Evolutionary conservation across 2,113 vertebrate species (phyloP).

Genomic region (Sinocyclocheilus maitianheensis): DNA sequence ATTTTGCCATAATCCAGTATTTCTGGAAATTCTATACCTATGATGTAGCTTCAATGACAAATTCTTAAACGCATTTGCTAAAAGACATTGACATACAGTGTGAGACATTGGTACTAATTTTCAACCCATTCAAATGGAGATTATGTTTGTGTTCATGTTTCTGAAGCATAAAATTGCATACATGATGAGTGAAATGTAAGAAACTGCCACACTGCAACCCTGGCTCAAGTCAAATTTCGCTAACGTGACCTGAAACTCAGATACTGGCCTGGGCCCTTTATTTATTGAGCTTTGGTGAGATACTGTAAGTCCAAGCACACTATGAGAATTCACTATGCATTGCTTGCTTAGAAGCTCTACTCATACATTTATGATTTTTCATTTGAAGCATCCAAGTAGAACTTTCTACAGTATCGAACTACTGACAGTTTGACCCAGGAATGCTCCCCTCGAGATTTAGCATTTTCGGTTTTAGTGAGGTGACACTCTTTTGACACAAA

Average conservation of each 20-base stretch:
- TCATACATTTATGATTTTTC: slow-evolving; percentile 2
- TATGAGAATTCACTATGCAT: too few relatives aligned
- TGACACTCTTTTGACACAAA: slow-evolving; percentile 6
- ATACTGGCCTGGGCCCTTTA: background rate
- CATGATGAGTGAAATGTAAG: too few relatives aligned
- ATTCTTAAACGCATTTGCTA: too few relatives aligned
- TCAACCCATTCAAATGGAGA: too few relatives aligned
- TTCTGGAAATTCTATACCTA: background rate
- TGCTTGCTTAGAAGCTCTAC: too few relatives aligned
- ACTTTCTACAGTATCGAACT: slow-evolving; percentile 18
- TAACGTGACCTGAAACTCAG: background rate
- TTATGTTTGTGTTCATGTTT: too few relatives aligned
- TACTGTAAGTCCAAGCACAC: too few relatives aligned
- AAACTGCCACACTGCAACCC: background rate
- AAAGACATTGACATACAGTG: too few relatives aligned
- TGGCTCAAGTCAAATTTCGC: background rate
- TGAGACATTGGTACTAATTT: too few relatives aligned
- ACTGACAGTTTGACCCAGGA: slow-evolving; percentile 7
- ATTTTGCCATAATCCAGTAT: background rate
- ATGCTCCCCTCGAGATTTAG: background rate
- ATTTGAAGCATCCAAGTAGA: slow-evolving; percentile 22
- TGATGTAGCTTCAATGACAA: background rate
- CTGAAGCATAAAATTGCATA: too few relatives aligned
- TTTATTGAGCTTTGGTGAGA: too few relatives aligned
- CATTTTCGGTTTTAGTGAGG: background rate